A percentile compares a stretch with the other conserved stretches of the same genome.
phyloP scores from a whole-genome alignment of 2,113 vertebrate species.

The Pterocles gutturalis region DNA sequence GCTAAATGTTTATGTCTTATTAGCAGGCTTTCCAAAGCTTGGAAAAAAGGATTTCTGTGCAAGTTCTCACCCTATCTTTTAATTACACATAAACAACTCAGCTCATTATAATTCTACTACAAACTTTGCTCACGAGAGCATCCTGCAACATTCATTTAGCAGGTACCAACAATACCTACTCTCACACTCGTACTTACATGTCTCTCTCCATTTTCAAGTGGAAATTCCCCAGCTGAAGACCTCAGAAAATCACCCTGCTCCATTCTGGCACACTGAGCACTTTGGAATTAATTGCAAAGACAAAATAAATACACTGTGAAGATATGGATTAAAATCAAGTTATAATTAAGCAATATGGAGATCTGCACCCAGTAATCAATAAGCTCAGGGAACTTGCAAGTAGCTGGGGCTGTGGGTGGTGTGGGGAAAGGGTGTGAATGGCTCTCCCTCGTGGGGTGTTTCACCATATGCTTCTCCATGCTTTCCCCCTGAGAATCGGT shows the following conservation, averaged over 20 bases:
- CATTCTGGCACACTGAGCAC: not conserved
- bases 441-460: not conserved
- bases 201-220: not conserved
- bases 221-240: not conserved
- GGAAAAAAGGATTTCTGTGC: not conserved
- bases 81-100: slow-evolving; percentile 25
- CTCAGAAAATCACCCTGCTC: not conserved
- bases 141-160: not conserved
- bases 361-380: not conserved
- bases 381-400: not conserved
- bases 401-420: not conserved
- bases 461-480: not conserved
- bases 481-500: not conserved
- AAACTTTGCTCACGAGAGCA: not conserved
- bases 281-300: slow-evolving; percentile 9
- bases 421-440: not conserved
- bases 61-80: slow-evolving; percentile 9
- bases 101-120: slow-evolving; percentile 7
- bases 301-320: slow-evolving; percentile 3
- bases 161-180: not conserved
- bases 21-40: slow-evolving; percentile 31
- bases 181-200: not conserved
- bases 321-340: not conserved
- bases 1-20: slow-evolving; percentile 45
- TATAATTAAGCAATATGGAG: not conserved